phyloP scores from a whole-genome alignment of 2,113 vertebrate species.

The Atherinomorus stipes region DNA sequence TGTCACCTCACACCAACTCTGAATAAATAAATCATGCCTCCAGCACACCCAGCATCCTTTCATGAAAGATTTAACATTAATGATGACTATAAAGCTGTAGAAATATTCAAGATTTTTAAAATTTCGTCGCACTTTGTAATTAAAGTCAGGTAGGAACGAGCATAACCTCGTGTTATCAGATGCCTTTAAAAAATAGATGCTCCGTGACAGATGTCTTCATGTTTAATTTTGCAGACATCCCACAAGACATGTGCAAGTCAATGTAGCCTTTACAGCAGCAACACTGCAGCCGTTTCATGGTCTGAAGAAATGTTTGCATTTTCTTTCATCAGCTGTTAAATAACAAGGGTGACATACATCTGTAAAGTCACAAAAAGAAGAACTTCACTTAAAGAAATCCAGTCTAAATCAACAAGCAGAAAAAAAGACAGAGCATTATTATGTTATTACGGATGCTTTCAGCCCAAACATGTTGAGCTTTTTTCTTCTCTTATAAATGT shows the following conservation, averaged over 20 bases:
- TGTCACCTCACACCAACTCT: conserved; percentile 27
- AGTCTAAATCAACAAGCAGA: background rate
- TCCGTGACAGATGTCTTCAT: background rate
- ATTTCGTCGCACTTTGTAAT: background rate
- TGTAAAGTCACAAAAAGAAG: background rate
- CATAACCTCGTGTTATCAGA: background rate
- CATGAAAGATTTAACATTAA: background rate
- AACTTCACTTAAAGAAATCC: background rate
- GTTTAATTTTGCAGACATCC: conserved; percentile 13
- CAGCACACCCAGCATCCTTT: conserved; percentile 14
- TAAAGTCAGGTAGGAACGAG: too few species aligned
- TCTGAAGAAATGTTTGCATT: conserved; percentile 41
- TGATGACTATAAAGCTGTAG: background rate
- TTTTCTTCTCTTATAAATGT: background rate
- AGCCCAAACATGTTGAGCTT: background rate
- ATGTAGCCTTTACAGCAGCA: background rate
- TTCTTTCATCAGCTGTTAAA: conserved; percentile 57
- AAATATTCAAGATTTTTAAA: background rate
- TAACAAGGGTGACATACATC: conserved; percentile 7
- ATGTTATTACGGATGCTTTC: background rate
- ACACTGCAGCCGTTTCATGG: conserved; percentile 3
- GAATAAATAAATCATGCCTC: conserved; percentile 59
- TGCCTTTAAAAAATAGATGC: background rate
- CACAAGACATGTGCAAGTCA: background rate
- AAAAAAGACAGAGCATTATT: background rate